Evolutionary conservation across 2,113 vertebrate species (phyloP).

Genomic region (Crocuta crocuta): DNA sequence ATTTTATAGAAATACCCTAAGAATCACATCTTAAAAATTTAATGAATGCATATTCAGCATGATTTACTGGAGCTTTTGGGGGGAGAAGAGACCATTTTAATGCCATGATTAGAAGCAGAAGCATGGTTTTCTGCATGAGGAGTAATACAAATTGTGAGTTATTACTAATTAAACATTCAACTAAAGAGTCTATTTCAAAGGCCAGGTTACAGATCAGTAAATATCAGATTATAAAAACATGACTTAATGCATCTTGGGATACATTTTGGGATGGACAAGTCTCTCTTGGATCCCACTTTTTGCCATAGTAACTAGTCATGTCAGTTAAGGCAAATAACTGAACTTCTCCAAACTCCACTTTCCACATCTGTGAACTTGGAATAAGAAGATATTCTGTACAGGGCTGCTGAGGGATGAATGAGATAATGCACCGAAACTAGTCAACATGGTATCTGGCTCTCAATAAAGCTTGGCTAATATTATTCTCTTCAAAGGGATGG

Average conservation of each 20-base stretch:
- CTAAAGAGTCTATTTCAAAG: neutral
- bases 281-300: neutral
- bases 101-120: neutral
- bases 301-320: neutral
- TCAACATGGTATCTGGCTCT: neutral
- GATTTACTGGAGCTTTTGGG: neutral
- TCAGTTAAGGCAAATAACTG: neutral
- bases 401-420: neutral
- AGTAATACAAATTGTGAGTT: neutral
- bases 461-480: neutral
- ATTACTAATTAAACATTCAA: neutral
- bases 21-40: neutral
- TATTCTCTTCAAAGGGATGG: neutral
- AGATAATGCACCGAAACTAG: neutral
- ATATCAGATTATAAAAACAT: neutral
- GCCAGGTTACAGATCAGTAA: neutral
- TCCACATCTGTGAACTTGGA: neutral
- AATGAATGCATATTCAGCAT: neutral
- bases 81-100: neutral
- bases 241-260: neutral
- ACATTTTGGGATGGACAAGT: neutral
- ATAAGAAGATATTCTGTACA: neutral
- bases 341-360: neutral
- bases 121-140: neutral
- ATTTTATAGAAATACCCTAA: neutral